Conservation (phyloP, 2,797 vertebrate genomes). For the Lophius americanus region DNA sequence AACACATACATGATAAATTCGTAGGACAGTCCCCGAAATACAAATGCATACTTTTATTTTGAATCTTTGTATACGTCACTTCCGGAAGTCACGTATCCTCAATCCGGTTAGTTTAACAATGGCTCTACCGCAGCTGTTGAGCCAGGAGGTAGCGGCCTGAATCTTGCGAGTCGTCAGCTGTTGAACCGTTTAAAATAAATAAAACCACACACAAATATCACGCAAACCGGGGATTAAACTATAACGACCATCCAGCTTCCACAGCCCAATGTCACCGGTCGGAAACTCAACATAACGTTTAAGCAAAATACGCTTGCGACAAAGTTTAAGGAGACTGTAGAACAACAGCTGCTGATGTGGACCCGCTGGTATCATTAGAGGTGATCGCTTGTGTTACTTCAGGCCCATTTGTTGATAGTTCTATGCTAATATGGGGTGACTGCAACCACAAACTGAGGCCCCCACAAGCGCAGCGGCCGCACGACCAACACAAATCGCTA, state of each 20-base stretch:
- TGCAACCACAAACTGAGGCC: slow-evolving; percentile 54
- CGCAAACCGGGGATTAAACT: slow-evolving; percentile 73
- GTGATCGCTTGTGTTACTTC: neutral
- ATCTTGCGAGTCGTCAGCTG: slow-evolving; percentile 79
- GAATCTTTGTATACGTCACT: slow-evolving; percentile 19
- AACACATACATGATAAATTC: neutral
- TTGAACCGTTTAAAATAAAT: slow-evolving; percentile 84
- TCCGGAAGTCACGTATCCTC: slow-evolving; percentile 16
- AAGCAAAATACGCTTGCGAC: slow-evolving; percentile 40
- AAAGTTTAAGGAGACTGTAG: slow-evolving; percentile 57
- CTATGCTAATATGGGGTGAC: slow-evolving; percentile 43
- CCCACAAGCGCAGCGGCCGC: slow-evolving; percentile 53
- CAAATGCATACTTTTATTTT: slow-evolving; percentile 44
- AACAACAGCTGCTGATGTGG: neutral
- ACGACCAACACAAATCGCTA: slow-evolving; percentile 43
- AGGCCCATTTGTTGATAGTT: slow-evolving; percentile 39
- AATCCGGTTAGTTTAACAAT: slow-evolving; percentile 25
- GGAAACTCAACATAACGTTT: neutral
- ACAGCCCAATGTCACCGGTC: slow-evolving; percentile 56
- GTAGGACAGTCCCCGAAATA: neutral
- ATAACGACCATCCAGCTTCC: slow-evolving; percentile 51
- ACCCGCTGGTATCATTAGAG: neutral
- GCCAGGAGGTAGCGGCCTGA: slow-evolving; percentile 78
- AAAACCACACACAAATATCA: slow-evolving; percentile 81
- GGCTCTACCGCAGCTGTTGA: slow-evolving; percentile 72